Base-by-base conservation (phyloP, 2,113 vertebrate genomes). In the Aspiorhynchus laticeps region DNA sequence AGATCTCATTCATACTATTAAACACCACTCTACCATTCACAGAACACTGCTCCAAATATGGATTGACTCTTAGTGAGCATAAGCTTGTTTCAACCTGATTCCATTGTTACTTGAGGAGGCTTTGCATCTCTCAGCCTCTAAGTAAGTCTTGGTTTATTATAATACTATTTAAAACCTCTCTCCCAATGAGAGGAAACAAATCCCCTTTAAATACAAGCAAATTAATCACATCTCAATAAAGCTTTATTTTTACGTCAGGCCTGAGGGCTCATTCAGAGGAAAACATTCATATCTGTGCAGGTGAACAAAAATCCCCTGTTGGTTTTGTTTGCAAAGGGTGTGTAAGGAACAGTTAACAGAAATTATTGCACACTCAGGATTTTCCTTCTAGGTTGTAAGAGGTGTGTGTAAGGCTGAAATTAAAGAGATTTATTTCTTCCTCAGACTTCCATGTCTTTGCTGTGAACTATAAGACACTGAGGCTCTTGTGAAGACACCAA, bases 401-500 rank as follows among this genome's bases (percentile, higher is more conserved):
- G 24, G 78, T 28, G 33, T 77, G 15, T 56, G 10, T 80, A 78
- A n/a, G 77, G 51, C 31, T 80, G 36, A 43, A 80, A 80, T 43
- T 7, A 63, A 80, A 80, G 56, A 80, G 56, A 63, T 80, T 41
- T 80, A 7, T 43, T 80, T 5, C 26, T 79, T 31, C 26, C 46
- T 53, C 17, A 53, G 46, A 48, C 41, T 19, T 24, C 80, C 38
- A 67, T 69, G 26, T 5, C 4, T 15, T 24, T 12, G 5, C 85
- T 41, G 84, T 53, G 76, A 26, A 69, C 26, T 83, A 73, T 51
- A 63, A 88, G 92, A 94, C 93, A 94, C 88, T 67, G 88, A 92
- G 90, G 80, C 91, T 93, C 90, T 93, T 93, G 93, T 95, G 92
- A 90, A 93, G 94, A 91, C 91, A 96, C 90, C 83, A 86, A 92